Percentiles rank a stretch among this genome's conserved stretches.
These are phyloP conservation scores for Alsophila aescularia DNA, from an alignment of 2,888 invertebrate genomes.

Conservation along the genomic window DNA sequence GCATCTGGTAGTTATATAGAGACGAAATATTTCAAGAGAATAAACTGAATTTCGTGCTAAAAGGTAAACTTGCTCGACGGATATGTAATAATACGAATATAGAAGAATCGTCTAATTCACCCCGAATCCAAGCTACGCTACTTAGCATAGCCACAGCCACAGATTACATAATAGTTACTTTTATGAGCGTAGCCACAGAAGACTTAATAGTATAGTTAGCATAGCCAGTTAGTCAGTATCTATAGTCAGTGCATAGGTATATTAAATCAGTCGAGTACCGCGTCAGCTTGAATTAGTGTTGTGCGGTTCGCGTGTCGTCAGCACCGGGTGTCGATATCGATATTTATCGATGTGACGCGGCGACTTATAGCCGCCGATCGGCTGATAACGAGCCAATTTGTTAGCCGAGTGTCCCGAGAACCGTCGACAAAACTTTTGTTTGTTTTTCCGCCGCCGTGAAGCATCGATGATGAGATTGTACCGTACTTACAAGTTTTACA, in stretches of 20 bases:
- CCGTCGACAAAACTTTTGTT: conserved; percentile 52
- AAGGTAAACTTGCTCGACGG: no score
- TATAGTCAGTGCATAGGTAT: conserved; percentile 14
- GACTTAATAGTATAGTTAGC: no score
- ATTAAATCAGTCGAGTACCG: conserved; percentile 54
- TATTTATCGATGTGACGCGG: conserved; percentile 70
- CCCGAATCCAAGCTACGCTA: conserved; percentile 13
- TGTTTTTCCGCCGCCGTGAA: conserved; percentile 50
- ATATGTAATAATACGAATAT: no score
- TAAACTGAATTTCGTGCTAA: no score
- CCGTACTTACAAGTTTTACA: conserved; percentile 38
- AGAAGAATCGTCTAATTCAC: conserved; percentile 3
- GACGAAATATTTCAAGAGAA: no score
- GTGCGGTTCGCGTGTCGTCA: conserved; percentile 60
- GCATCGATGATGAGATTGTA: conserved; percentile 47
- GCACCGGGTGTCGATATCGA: conserved; percentile 66
- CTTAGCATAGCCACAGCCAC: conserved; percentile 25
- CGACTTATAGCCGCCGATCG: conserved; percentile 74
- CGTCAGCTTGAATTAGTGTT: conserved; percentile 60
- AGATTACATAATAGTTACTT: no score
- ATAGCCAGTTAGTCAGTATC: background rate
- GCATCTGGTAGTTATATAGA: no score
- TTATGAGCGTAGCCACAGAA: no score
- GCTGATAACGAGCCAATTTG: conserved; percentile 78
- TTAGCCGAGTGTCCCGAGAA: conserved; percentile 51